phyloP scores from a whole-genome alignment of 2,797 vertebrate species.

The Schizothorax lantsangensis region DNA sequence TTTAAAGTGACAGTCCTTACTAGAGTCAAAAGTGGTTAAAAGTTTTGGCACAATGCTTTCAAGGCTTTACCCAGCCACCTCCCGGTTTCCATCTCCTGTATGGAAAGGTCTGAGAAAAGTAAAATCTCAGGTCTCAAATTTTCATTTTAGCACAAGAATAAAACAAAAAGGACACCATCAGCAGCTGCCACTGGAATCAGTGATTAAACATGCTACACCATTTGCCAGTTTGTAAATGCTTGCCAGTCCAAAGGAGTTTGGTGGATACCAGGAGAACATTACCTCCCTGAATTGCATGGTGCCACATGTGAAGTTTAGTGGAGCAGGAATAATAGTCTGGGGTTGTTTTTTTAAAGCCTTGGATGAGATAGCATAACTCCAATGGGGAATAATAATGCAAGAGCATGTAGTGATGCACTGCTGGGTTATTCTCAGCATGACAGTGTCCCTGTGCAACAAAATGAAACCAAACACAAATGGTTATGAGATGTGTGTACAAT shows the following conservation, averaged over 20 bases:
- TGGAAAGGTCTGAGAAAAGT: neutral
- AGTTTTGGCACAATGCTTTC: neutral
- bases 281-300: neutral
- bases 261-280: constrained; percentile 27
- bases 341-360: neutral
- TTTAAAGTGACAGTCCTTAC: neutral
- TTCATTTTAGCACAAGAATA: neutral
- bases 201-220: neutral
- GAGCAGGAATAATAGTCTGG: constrained; percentile 6
- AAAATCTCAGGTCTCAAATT: neutral
- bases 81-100: neutral
- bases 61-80: neutral
- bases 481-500: neutral
- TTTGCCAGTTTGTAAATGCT: constrained; percentile 4
- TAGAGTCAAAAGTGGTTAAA: neutral
- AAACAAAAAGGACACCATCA: neutral
- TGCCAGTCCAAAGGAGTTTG: neutral
- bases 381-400: neutral
- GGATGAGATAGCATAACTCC: neutral
- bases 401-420: neutral
- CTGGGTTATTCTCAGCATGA: neutral
- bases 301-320: constrained; percentile 12
- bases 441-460: neutral
- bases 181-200: constrained; percentile 25
- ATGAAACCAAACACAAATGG: neutral